Evolutionary conservation across 2,113 vertebrate species (phyloP).

Genomic region (Centropus unirufus): DNA sequence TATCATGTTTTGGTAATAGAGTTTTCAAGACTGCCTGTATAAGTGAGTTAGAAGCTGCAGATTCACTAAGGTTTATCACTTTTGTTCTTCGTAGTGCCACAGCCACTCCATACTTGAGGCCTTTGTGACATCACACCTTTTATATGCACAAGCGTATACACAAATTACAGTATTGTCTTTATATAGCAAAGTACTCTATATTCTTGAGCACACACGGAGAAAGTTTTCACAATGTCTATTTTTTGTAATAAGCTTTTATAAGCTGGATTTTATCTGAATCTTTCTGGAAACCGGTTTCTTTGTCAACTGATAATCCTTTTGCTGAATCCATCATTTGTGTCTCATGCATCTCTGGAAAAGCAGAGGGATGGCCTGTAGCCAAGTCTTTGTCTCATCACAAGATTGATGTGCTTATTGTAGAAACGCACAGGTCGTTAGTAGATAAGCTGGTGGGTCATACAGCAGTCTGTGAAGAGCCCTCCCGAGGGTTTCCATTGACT

Average conservation of each 20-base stretch:
- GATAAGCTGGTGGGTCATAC: not conserved
- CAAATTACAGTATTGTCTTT: not conserved
- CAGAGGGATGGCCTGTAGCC: not conserved
- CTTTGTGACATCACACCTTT: not conserved
- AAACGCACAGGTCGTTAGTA: not conserved
- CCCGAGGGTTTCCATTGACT: not conserved
- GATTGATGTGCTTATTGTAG: not conserved
- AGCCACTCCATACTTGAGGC: not conserved
- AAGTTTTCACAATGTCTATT: not conserved
- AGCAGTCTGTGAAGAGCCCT: accelerated
- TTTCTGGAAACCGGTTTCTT: not conserved
- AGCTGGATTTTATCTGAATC: not conserved
- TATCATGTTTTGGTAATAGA: not conserved
- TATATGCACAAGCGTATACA: not conserved
- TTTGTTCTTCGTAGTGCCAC: not conserved
- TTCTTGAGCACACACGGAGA: not conserved
- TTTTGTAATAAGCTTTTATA: not conserved
- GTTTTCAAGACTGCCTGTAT: not conserved
- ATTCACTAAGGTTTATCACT: not conserved
- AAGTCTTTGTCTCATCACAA: not conserved
- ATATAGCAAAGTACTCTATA: not conserved
- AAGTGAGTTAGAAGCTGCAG: not conserved
- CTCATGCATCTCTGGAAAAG: not conserved
- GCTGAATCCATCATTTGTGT: not conserved
- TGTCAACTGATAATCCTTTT: not conserved